These are phyloP conservation scores for Spilosoma lubricipeda DNA, from an alignment of 2,888 invertebrate species.

Conservation along the genomic window DNA sequence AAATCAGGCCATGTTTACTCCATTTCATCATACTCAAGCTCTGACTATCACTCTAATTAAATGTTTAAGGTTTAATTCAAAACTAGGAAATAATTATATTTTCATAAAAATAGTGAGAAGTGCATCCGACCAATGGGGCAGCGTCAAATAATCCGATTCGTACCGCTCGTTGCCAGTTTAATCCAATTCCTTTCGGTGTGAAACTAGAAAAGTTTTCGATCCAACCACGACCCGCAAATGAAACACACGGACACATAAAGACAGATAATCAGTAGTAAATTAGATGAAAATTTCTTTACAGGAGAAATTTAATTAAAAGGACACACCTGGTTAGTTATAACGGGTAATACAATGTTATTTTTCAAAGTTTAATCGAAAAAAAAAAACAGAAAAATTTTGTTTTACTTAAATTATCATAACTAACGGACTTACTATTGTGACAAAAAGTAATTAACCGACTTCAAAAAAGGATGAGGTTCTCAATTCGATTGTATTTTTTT, in stretches of 20 bases:
- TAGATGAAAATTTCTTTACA: conserved; percentile 41
- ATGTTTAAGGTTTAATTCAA: conserved; percentile 40
- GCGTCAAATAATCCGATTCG: conserved; percentile 54
- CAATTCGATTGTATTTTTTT: no score
- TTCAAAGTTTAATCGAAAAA: not conserved
- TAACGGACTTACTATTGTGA: no score
- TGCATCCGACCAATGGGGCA: conserved; percentile 47
- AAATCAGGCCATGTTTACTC: not conserved
- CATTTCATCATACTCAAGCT: not conserved
- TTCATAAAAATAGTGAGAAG: conserved; percentile 45
- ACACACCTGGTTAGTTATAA: conserved; percentile 12
- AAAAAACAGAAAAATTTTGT: not conserved
- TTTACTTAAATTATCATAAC: no score
- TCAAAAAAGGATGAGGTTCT: no score
- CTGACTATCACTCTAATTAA: not conserved
- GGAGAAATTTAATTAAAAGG: conserved; percentile 12
- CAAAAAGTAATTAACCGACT: no score
- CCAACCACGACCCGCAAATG: conserved; percentile 48
- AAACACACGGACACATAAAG: conserved; percentile 37
- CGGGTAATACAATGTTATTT: not conserved
- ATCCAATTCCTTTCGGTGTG: conserved; percentile 55
- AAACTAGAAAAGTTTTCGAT: conserved; percentile 59
- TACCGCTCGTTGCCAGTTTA: conserved; percentile 52
- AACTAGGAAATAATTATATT: conserved; percentile 45
- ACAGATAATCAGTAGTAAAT: conserved; percentile 46